phyloP scores from a whole-genome alignment of 2,888 invertebrate species.

The Trichacis sp. region DNA sequence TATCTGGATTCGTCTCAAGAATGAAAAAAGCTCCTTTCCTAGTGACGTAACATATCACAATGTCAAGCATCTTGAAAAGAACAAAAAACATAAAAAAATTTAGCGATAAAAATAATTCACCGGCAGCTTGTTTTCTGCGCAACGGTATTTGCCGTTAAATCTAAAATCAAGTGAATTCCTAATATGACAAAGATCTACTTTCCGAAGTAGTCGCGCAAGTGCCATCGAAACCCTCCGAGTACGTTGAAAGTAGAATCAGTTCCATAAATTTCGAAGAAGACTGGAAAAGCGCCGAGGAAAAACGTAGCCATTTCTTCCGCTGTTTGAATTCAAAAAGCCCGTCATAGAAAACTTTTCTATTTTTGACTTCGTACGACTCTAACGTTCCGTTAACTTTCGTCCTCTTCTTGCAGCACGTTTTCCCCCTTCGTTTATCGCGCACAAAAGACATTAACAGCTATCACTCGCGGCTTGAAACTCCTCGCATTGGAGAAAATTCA shows the following conservation, averaged over 20 bases:
- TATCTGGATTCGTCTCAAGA: too few relatives aligned
- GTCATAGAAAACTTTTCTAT: slow-evolving; percentile 46
- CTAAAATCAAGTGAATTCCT: slow-evolving; percentile 23
- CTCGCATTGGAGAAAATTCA: slow-evolving; percentile 55
- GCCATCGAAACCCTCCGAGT: slow-evolving; percentile 18
- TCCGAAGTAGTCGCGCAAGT: slow-evolving; percentile 28
- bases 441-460: slow-evolving; percentile 23
- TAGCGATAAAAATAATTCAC: too few relatives aligned
- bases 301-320: slow-evolving; percentile 20
- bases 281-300: slow-evolving; percentile 24
- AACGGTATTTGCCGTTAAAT: slow-evolving; percentile 15
- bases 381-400: neutral
- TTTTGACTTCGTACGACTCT: slow-evolving; percentile 31
- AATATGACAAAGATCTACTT: slow-evolving; percentile 33
- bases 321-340: slow-evolving; percentile 45
- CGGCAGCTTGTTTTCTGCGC: too few relatives aligned
- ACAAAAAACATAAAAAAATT: too few relatives aligned
- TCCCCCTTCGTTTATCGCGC: slow-evolving; percentile 9
- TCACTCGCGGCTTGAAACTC: slow-evolving; percentile 21
- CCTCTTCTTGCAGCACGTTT: slow-evolving; percentile 8
- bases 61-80: too few relatives aligned
- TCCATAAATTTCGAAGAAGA: slow-evolving; percentile 27
- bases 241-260: slow-evolving; percentile 23
- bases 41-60: too few relatives aligned
- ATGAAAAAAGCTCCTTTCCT: too few relatives aligned